Conservation (phyloP, 37 sponge, comb jelly and placozoan genomes). For the Ianthella basta region DNA sequence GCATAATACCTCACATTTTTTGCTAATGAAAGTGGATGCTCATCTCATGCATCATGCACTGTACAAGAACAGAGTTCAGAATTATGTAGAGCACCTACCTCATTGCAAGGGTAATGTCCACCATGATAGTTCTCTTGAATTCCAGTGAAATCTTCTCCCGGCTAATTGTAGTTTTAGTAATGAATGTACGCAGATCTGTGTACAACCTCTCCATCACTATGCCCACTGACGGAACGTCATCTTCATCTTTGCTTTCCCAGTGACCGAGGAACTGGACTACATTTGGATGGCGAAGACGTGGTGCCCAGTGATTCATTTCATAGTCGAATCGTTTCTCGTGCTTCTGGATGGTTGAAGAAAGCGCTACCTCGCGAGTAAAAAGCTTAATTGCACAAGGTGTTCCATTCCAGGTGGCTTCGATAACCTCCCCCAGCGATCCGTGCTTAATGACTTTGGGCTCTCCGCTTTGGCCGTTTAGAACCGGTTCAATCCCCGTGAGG, state of each 20-base stretch:
- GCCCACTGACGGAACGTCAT: background rate
- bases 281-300: background rate
- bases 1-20: no score
- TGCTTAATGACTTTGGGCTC: no score
- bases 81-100: no score
- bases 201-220: background rate
- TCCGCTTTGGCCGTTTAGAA: no score
- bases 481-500: no score
- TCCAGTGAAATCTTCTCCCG: background rate
- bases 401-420: no score
- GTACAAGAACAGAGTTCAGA: no score
- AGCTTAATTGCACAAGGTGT: no score
- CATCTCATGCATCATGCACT: background rate
- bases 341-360: no score
- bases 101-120: background rate
- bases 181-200: background rate
- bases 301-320: background rate
- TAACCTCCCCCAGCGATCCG: no score
- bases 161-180: background rate
- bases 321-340: no score
- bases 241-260: background rate
- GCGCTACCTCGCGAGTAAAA: no score
- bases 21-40: background rate
- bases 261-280: background rate
- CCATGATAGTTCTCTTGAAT: background rate